Evolutionary conservation across 2,888 invertebrate genomes (phyloP).

Genomic region (Eremobia ochroleuca): DNA sequence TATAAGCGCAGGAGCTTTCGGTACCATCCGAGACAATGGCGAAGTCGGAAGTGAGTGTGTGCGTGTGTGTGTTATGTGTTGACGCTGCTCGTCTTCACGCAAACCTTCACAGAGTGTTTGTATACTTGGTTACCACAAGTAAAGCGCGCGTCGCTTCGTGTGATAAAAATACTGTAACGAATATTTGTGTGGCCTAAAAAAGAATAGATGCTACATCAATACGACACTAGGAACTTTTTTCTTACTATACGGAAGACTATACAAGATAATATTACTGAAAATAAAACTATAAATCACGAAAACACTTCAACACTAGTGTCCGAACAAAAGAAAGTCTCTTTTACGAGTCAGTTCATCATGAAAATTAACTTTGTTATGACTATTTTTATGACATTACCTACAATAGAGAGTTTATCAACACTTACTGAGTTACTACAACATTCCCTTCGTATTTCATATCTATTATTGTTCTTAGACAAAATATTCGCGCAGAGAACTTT

Average conservation of each 20-base stretch:
- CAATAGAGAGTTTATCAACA: conserved; percentile 61
- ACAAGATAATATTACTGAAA: not conserved
- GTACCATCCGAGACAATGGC: no score
- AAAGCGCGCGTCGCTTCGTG: not conserved
- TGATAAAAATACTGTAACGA: not conserved
- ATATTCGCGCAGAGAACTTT: conserved; percentile 73
- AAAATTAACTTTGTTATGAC: conserved; percentile 55
- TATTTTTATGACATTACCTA: conserved; percentile 57
- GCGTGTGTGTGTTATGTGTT: no score
- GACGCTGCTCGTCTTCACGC: no score
- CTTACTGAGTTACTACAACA: conserved; percentile 57
- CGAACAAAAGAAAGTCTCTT: conserved; percentile 43
- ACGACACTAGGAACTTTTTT: not conserved
- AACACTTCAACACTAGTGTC: conserved; percentile 26
- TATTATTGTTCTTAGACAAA: conserved; percentile 74
- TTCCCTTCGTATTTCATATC: conserved; percentile 61
- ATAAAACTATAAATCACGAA: conserved; percentile 31
- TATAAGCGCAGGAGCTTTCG: no score
- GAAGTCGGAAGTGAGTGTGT: no score
- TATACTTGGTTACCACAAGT: not conserved
- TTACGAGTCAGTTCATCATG: conserved; percentile 47
- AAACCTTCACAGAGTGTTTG: not conserved
- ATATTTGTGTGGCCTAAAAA: not conserved
- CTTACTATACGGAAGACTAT: not conserved
- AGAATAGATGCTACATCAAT: not conserved